Evolutionary conservation across 1,140 invertebrate genomes (phyloP), one percentile per base, ranked within the genome.

Genomic region (Chelonus insularis): DNA sequence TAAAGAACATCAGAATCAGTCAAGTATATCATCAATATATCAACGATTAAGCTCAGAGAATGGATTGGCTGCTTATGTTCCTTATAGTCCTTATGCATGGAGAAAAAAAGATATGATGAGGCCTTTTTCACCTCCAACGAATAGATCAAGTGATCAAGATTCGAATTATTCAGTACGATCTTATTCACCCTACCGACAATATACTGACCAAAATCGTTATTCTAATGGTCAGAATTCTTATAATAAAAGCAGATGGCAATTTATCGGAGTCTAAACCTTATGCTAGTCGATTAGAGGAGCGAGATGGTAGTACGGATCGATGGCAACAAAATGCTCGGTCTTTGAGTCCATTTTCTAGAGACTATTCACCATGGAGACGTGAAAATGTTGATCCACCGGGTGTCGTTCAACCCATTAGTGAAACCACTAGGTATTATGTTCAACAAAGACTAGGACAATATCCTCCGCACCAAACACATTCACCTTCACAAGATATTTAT

Each of bases 331-430:
- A 64, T 1, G 74, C 78, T n/a, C 66, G 79, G 41, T 82, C 80
- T 0, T 47, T 80, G 16, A 82, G 80, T 54, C 80, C 80, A 0
- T 79, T 80, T 34, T 63, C 76, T 1, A 65, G 79, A 9, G 80
- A 82, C 56, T 82, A 82, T 57, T 82, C 80, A 14, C 80, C 80
- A 1, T 82, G 80, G 80, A 69, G 80, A 37, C 70, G 80, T 6
- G 80, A 82, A 58, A 81, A 81, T 41, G 78, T 81, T 12, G 79
- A 81, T 69, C 77, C 78, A 16, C 77, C 79, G 1, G 74, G 75
- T 16, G 77, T 80, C 8, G 63, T 75, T 52, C 78, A 77, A 47
- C 66, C 75, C n/a, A 64, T 60, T 25, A 68, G 57, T 45, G 79
- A 77, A 58, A 72, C 70, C 32, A 69, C 71, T 7, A 73, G 73